Base-by-base conservation (phyloP, 2,113 vertebrate species). In the Rhagologus leucostigma region DNA sequence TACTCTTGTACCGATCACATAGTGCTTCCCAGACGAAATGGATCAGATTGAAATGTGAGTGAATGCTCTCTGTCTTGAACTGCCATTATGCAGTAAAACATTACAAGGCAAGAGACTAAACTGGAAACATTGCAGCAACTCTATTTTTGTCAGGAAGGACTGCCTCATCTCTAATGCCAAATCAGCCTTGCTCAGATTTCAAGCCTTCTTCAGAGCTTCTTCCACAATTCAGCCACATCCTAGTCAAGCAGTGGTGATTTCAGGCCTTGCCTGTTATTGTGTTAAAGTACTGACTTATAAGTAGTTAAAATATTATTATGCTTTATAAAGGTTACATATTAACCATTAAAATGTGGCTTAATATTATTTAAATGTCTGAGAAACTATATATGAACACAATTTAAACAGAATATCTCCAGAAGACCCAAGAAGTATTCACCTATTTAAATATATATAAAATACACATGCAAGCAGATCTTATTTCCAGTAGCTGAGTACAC, bases 31-130 rank as follows among this genome's bases (percentile, higher is more conserved):
- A 77, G 30, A 52, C 16, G 8, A 78, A 78, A 78, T 7, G 18
- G 41, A 18, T 63, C 30, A 26, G 26, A 64, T 55, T 0, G 0
- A 84, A 81, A 44, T 32, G 24, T 20, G 50, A 49, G 5, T 53
- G 29, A 39, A 71, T 30, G 13, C 12, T 37, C 13, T 71, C 77
- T 42, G 13, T 46, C 22, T 52, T n/a, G 26, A 74, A 17, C 16
- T 24, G 4, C 6, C 39, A 46, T 83, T 68, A 32, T 1, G 2
- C 30, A 42, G 22, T 33, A 59, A 68, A 84, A 49, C 10, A 41
- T 37, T 23, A n/a, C 26, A n/a, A 86, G 7, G 16, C 2, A 30
- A 24, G n/a, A 70, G 5, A 71, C 14, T 44, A 50, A 68, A 59
- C 5, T 42, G 14, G 55, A 59, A 88, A 41, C 16, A 46, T 27